These are phyloP conservation scores for Garrulus glandarius DNA, from an alignment of 2,797 vertebrate species.

Conservation along the genomic window DNA sequence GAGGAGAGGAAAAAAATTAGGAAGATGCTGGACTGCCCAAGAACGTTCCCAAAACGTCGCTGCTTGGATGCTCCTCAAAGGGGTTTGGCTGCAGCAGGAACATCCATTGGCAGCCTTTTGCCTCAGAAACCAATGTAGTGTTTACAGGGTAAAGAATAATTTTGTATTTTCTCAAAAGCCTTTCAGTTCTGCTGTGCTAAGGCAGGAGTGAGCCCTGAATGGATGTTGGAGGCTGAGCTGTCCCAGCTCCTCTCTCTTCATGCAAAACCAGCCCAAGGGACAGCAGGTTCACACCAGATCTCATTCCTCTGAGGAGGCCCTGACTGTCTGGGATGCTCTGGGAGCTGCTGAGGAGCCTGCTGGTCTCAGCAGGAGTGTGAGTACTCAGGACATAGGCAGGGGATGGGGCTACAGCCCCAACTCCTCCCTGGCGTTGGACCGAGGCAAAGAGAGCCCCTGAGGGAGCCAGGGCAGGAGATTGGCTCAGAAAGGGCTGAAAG, in stretches of 20 bases:
- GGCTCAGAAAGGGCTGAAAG: background rate
- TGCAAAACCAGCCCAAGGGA: accelerated
- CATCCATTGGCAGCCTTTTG: background rate
- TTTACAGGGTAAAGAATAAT: background rate
- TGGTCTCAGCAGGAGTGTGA: background rate
- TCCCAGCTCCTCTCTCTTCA: background rate
- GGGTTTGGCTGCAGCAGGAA: background rate
- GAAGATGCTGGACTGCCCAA: accelerated
- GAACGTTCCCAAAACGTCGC: background rate
- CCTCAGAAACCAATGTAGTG: accelerated
- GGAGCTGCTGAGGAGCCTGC: background rate
- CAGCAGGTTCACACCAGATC: accelerated
- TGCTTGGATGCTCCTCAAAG: background rate
- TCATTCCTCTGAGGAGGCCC: accelerated
- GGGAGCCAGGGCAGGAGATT: background rate
- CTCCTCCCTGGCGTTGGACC: background rate
- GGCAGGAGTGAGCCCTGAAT: background rate
- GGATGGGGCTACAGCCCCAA: accelerated
- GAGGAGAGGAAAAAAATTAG: background rate
- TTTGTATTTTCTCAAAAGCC: accelerated
- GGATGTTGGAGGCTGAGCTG: accelerated
- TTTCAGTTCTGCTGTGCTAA: background rate
- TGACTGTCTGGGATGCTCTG: accelerated
- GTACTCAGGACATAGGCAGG: accelerated
- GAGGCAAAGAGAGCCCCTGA: background rate